Evolutionary conservation across 2,888 invertebrate genomes (phyloP), one percentile per base, ranked within the genome.

Genomic region (Hirtodrosophila duncani): DNA sequence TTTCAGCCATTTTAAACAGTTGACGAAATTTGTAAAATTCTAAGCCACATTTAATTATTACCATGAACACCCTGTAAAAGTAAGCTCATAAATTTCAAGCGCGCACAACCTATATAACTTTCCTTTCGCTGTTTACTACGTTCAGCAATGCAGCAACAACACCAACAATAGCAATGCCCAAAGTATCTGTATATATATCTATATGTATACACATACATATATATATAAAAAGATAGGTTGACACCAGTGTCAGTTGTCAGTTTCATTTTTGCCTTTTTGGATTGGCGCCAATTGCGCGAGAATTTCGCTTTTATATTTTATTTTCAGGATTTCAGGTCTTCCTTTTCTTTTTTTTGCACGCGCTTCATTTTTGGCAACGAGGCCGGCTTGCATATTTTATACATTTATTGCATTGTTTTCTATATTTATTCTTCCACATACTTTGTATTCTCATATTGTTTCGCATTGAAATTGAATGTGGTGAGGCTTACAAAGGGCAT

Each of bases 231-330:
- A 45, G 53, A 52, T 58, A 50, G 51, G 44, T 64, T 62, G 74
- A 64, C 53, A 74, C 70, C 36, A 63, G 55, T 72, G 63, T 69
- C 58, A 48, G 50, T 51, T 63, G 67, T 38, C 60, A 63, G 52
- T 69, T 69, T 38, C 59, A 53, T 30, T 53, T 55, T 46, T 34
- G 23, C 20, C 41, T 27, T 26, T 55, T 63, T 67, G 69, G 66
- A 31, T 36, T 63, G 41, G 24, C 53, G 74, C 67, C 70, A 69
- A 67, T 55, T 51, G 55, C 44, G 53, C 33, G 56, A 33, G 29
- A 44, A 38, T 44, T 60, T 53, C 64, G 39, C 46, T 24, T 30
- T 31, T 30, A 27, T 27, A 21, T 34, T 16, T 44, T 27, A 17
- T 31, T 33, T 31, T 34, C 16, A n/a, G n/a, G n/a, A n/a, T n/a